These are phyloP conservation scores for Serilophus lunatus DNA, from an alignment of 2,113 vertebrate genomes.

Conservation along the genomic window DNA sequence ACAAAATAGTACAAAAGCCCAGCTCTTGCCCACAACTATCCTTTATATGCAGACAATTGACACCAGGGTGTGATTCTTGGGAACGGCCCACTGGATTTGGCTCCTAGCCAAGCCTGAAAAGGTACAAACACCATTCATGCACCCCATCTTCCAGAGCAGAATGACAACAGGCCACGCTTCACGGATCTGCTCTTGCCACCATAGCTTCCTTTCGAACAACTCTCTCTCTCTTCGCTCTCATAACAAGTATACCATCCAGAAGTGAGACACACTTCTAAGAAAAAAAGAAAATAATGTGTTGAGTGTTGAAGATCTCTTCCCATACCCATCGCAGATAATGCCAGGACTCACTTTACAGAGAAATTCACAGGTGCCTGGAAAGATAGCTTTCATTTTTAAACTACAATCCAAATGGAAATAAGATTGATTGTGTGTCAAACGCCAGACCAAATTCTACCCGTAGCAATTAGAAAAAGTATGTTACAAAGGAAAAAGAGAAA, in stretches of 20 bases:
- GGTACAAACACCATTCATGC: neutral
- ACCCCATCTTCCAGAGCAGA: neutral
- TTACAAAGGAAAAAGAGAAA: neutral
- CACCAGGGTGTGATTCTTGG: neutral
- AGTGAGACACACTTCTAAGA: neutral
- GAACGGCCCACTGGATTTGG: neutral
- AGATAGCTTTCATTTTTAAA: neutral
- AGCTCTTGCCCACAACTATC: neutral
- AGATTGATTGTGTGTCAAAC: neutral
- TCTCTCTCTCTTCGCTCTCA: neutral
- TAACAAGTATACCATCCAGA: neutral
- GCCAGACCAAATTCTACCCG: neutral
- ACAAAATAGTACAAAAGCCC: slow-evolving; percentile 27
- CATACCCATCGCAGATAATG: neutral
- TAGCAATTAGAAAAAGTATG: neutral
- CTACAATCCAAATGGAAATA: neutral
- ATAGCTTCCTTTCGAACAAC: neutral
- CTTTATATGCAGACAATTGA: neutral
- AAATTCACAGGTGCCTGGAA: neutral
- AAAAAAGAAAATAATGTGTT: neutral
- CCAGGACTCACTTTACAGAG: neutral
- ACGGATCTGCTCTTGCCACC: neutral
- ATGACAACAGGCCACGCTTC: neutral
- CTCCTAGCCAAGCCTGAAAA: neutral
- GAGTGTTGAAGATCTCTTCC: neutral